A percentile compares a stretch with the other conserved stretches of the same genome.
Conservation (phyloP, 2,797 vertebrate genomes). For the Apogon hyalosoma region DNA sequence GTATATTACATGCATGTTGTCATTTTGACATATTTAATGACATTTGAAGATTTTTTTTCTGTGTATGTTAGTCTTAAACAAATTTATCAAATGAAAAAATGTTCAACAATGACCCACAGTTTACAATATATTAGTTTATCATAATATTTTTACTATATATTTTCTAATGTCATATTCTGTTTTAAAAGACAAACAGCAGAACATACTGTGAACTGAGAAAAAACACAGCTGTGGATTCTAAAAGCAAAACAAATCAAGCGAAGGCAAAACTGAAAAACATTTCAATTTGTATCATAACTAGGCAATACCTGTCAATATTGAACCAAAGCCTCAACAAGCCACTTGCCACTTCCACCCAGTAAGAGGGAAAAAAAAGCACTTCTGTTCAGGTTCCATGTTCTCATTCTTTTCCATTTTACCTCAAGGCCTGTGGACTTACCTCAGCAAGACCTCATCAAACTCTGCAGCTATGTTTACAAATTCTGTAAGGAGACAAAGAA, state of each 20-base stretch:
- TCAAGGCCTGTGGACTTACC: conserved; percentile 58
- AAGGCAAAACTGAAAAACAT: conserved; percentile 24
- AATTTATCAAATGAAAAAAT: too few relatives aligned
- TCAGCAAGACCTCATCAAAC: conserved; percentile 73
- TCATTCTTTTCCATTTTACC: conserved; percentile 70
- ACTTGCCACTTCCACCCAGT: conserved; percentile 22
- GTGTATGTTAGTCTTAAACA: too few relatives aligned
- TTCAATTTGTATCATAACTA: conserved; percentile 39
- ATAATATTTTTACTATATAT: neutral
- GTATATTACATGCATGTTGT: too few relatives aligned
- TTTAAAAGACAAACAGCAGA: conserved; percentile 16
- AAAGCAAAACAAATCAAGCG: neutral
- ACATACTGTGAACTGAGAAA: neutral
- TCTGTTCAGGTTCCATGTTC: conserved; percentile 49
- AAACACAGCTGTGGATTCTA: neutral
- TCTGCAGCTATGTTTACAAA: conserved; percentile 71
- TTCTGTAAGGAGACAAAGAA: conserved; percentile 60
- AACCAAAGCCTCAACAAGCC: conserved; percentile 43
- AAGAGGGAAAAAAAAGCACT: conserved; percentile 26
- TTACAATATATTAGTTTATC: too few relatives aligned
- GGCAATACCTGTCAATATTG: conserved; percentile 32
- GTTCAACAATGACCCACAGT: too few relatives aligned
- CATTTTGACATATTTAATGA: too few relatives aligned
- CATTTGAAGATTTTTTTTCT: too few relatives aligned
- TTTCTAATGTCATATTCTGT: conserved; percentile 4